Conservation (phyloP, 30 jellyfish, hydroid and myxozoan genomes). For the Catostylus mosaicus region DNA sequence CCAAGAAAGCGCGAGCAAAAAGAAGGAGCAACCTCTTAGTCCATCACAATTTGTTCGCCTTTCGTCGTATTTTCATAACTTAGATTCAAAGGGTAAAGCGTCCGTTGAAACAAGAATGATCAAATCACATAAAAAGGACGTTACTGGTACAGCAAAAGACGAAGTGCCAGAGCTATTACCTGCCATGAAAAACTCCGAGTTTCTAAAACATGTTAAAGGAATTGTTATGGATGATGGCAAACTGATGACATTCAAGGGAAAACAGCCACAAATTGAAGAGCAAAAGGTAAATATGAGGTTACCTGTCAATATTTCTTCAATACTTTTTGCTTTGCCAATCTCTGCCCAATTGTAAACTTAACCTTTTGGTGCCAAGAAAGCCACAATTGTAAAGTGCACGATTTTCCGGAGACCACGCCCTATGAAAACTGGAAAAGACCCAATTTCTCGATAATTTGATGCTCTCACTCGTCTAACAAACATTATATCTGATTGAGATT, state of each 20-base stretch:
- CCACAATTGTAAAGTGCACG: too few relatives aligned
- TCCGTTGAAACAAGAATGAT: conserved; percentile 45
- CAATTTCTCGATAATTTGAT: too few relatives aligned
- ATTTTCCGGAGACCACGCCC: too few relatives aligned
- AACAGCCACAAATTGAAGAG: conserved; percentile 12
- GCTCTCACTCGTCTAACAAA: too few relatives aligned
- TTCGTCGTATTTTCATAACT: conserved; percentile 51
- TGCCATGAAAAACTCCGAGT: conserved; percentile 61
- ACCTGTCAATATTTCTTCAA: too few relatives aligned
- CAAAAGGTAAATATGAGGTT: too few relatives aligned
- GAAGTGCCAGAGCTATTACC: conserved; percentile 87
- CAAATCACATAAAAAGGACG: conserved; percentile 59
- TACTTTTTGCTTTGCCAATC: too few relatives aligned
- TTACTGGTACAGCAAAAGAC: conserved; percentile 79
- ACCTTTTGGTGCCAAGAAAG: too few relatives aligned
- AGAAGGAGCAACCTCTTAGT: conserved; percentile 21
- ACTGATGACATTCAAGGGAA: conserved; percentile 73
- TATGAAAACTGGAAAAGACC: too few relatives aligned
- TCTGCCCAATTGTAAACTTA: too few relatives aligned
- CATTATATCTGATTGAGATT: too few relatives aligned
- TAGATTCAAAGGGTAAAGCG: conserved; percentile 47
- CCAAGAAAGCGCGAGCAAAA: conserved; percentile 18
- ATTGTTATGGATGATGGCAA: conserved; percentile 89
- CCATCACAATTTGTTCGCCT: conserved; percentile 49
- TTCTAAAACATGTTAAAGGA: conserved; percentile 87